Base-by-base conservation (phyloP, 1,140 invertebrate species). In the Alviniconcha marisindica region DNA sequence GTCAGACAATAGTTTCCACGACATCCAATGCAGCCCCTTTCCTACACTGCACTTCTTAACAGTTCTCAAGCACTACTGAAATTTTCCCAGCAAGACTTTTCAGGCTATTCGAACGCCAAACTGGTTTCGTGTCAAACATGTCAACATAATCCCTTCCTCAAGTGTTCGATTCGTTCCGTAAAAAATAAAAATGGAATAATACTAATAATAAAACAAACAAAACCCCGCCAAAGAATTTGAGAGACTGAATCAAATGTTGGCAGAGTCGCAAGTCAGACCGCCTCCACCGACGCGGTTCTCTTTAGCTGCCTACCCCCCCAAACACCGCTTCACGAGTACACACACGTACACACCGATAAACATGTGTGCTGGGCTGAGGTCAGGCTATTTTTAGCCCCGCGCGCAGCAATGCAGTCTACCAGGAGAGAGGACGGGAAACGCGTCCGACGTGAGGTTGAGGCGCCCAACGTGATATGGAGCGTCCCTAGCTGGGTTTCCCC, bases 321-420 rank as follows among this genome's bases (percentile, higher is more conserved):
- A 15, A 38, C n/a, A 18, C 31, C 28, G 36, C 31, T n/a, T 33
- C 38, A 18, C 69, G 69, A 38, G 33, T 71, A 71, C 69, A 36
- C 69, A 33, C 69, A 71, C 69, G 69, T 71, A 71, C 69, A 36
- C 69, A 71, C 69, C 69, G 69, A 71, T 36, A 71, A 18, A 48
- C 69, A 71, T 38, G 63, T 69, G 63, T 69, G 63, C 63, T 69
- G 33, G n/a, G n/a, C 31, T 36, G 28, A 71, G 69, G 69, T 71
- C 69, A 71, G 33, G 38, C 69, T 71, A 71, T 71, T 71, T 71
- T 71, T 71, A 71, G 18, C 69, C 33, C n/a, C 28, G 18, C 28
- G 31, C 28, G 31, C 69, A 10, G 31, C 10, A 24, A 10, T 10
- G 10, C n/a, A 66, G 33, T 10, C 33, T 24, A 10, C 60, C 12